A percentile compares a stretch with the other conserved stretches of the same genome.
phyloP scores from a whole-genome alignment of 2,888 invertebrate genomes.

The Sinopyrophorus schimmeli region DNA sequence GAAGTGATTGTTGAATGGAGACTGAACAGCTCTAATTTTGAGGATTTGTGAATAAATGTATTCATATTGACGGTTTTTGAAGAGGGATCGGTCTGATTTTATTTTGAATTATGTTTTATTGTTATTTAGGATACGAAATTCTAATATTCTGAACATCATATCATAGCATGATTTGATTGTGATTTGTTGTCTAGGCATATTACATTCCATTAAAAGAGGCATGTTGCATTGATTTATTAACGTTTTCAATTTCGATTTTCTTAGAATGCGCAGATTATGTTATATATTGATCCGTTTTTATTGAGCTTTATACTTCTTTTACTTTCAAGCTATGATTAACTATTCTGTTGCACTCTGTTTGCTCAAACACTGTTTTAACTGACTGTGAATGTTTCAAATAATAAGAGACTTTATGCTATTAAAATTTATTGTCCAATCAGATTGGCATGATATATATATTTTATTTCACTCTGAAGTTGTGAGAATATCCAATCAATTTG shows the following conservation, averaged over 20 bases:
- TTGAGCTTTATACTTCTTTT: conserved; percentile 19
- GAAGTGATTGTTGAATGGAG: conserved; percentile 8
- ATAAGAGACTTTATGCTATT: too few species aligned
- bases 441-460: too few species aligned
- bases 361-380: conserved; percentile 6
- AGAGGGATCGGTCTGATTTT: too few species aligned
- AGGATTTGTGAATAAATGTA: too few species aligned
- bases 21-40: conserved; percentile 9
- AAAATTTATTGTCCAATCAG: too few species aligned
- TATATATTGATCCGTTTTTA: conserved; percentile 23
- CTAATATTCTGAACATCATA: conserved; percentile 11
- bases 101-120: too few species aligned
- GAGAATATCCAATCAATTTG: too few species aligned
- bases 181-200: background rate
- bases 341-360: conserved; percentile 7
- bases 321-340: conserved; percentile 14
- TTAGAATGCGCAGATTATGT: conserved; percentile 1
- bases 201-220: conserved; percentile 22
- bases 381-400: too few species aligned
- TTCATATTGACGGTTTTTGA: too few species aligned
- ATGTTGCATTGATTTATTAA: conserved; percentile 8
- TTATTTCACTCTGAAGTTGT: too few species aligned
- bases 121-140: background rate
- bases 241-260: background rate
- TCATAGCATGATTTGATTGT: conserved; percentile 17